Base-by-base conservation (phyloP, 2,797 vertebrate species). In the Oreortyx pictus region DNA sequence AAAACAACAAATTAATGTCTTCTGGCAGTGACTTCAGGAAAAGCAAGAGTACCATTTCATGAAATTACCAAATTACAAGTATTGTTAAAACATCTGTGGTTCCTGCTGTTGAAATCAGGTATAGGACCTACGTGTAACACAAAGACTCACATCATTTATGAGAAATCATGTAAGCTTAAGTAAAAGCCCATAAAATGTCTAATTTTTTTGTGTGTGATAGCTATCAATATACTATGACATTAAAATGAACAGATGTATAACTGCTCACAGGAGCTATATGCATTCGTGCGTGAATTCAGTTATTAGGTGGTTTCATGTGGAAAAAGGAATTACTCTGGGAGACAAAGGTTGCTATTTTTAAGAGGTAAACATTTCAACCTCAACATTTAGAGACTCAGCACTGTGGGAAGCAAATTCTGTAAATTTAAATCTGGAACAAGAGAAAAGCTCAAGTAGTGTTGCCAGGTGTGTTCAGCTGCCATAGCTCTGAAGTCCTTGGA, bases 401-500 rank as follows among this genome's bases (percentile, higher is more conserved):
- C 73, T 65, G 56, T 39, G 37, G 33, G 82, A 93, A 89, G 82
- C 60, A 89, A 86, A 88, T 88, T 85, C 82, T 89, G 44, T 89
- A 91, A 82, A 94, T 83, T 85, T 85, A 87, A 52, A 87, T 65
- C 39, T 94, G 41, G 62, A 94, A 57, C 73, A 81, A 78, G 62
- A 81, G 74, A 77, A 93, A 73, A 89, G 10, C 76, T 88, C 47
- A 49, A 91, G 76, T 24, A 88, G 25, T 43, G 61, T 88, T 95
- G 89, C 92, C 92, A 94, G 87, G 71, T 94, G 67, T 71, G 16
- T 90, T 94, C 71, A 77, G 44, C 82, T 94, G 60, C 59, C 59
- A 49, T n/a, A 33, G 64, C 50, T 78, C 70, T 72, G 78, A 86
- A 91, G 87, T 91, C 90, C 74, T 89, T 60, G 49, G 25, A 71